Conservation (phyloP, 2,797 vertebrate species). For the Diglossa cyanea region DNA sequence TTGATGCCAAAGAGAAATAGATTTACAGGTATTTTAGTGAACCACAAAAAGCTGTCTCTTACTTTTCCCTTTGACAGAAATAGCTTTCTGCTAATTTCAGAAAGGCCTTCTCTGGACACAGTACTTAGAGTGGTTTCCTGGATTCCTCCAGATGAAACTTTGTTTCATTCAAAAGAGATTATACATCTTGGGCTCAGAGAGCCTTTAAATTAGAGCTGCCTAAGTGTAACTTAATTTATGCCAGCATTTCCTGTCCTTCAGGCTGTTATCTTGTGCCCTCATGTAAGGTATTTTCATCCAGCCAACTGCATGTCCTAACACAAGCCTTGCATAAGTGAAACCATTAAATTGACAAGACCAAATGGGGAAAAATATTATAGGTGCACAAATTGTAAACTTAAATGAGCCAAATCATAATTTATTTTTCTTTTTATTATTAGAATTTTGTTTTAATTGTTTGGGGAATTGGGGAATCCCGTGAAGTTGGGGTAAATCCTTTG, state of each 20-base stretch:
- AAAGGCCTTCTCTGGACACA: neutral
- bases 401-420: neutral
- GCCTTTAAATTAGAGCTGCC: neutral
- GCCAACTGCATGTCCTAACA: neutral
- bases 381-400: neutral
- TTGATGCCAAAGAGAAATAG: neutral
- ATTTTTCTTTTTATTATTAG: slow-evolving; percentile 5
- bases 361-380: neutral
- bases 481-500: neutral
- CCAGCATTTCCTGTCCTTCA: neutral
- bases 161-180: neutral
- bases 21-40: neutral
- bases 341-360: neutral
- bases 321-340: neutral
- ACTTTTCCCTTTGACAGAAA: neutral
- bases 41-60: neutral
- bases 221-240: neutral
- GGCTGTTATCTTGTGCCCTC: neutral
- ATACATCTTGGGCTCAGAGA: neutral
- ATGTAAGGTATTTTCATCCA: neutral
- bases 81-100: neutral
- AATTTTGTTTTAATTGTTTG: neutral
- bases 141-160: neutral
- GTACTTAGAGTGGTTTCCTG: neutral
- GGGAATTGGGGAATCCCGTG: neutral